These are phyloP conservation scores for Pseudococcus viburni DNA, from an alignment of 2,888 invertebrate species.

Conservation along the genomic window DNA sequence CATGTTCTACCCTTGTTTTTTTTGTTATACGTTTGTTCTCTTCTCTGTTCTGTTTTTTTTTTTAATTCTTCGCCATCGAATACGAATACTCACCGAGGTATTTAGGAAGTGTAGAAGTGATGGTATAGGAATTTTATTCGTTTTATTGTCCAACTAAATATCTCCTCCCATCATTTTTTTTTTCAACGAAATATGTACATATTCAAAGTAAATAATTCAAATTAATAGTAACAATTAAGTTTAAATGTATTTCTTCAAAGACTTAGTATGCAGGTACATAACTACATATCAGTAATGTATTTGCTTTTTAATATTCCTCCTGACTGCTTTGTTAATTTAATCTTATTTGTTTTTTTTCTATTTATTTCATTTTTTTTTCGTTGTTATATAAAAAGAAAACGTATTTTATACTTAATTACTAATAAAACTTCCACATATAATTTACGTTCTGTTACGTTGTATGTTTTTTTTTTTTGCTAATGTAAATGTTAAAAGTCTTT, in stretches of 20 bases:
- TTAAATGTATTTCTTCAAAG: slow-evolving; percentile 53
- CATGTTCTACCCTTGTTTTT: background rate
- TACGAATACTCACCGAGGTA: background rate
- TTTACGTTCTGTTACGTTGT: slow-evolving; percentile 24
- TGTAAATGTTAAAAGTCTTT: slow-evolving; percentile 44
- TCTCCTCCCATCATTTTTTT: slow-evolving; percentile 12
- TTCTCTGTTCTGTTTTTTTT: background rate
- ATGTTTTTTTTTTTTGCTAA: slow-evolving; percentile 47
- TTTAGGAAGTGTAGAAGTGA: background rate
- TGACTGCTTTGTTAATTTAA: slow-evolving; percentile 61
- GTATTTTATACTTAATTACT: slow-evolving; percentile 58
- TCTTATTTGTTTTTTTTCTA: slow-evolving; percentile 28
- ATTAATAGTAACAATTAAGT: slow-evolving; percentile 62
- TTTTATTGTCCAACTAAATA: background rate
- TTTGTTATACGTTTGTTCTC: slow-evolving; percentile 20
- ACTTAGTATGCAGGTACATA: slow-evolving; percentile 64
- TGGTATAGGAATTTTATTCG: background rate
- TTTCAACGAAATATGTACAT: slow-evolving; percentile 42
- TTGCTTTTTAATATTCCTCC: slow-evolving; percentile 57
- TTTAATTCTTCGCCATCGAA: background rate
- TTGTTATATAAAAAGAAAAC: slow-evolving; percentile 21
- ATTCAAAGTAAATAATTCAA: slow-evolving; percentile 37
- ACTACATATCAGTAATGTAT: slow-evolving; percentile 61
- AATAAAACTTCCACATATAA: slow-evolving; percentile 54
- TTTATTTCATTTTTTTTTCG: slow-evolving; percentile 28